Percentiles rank a stretch among this genome's conserved stretches.
Evolutionary conservation across 2,888 invertebrate genomes (phyloP).

Genomic region (Torymus texanus): DNA sequence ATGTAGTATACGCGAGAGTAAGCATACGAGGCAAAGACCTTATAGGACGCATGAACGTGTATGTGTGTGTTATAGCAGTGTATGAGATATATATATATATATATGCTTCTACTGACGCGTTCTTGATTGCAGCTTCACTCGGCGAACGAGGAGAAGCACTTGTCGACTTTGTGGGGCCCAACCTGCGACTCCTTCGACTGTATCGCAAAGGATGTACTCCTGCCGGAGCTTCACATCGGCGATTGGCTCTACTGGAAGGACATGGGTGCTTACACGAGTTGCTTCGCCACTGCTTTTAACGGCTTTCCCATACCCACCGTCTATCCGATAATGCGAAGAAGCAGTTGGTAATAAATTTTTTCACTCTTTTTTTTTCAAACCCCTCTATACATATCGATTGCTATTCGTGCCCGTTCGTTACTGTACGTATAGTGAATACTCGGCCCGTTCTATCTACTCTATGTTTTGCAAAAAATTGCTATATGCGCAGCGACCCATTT

Average conservation of each 20-base stretch:
- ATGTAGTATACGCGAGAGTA: background rate
- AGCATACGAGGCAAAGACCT: no score
- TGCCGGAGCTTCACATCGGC: conserved; percentile 78
- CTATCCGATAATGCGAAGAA: conserved; percentile 70
- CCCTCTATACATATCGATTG: no score
- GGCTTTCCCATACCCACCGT: conserved; percentile 76
- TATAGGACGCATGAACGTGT: no score
- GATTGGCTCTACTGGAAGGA: conserved; percentile 80
- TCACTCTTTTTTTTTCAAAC: background rate
- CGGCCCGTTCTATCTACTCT: no score
- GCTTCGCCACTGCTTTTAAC: conserved; percentile 77
- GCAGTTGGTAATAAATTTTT: conserved; percentile 67
- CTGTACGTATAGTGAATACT: no score
- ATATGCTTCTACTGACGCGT: no score
- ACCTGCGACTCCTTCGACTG: conserved; percentile 81
- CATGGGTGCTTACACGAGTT: conserved; percentile 81
- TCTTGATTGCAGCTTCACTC: conserved; percentile 48
- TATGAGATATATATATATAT: no score
- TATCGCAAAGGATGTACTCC: conserved; percentile 73
- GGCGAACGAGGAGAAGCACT: conserved; percentile 57
- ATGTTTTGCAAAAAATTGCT: no score
- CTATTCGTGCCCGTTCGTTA: no score
- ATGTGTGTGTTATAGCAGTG: no score
- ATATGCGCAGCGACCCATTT: no score
- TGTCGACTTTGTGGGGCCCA: conserved; percentile 79